Percentiles rank a stretch among this genome's conserved stretches.
These are phyloP conservation scores for Crax fasciolata DNA, from an alignment of 2,797 vertebrate genomes.

Conservation along the genomic window DNA sequence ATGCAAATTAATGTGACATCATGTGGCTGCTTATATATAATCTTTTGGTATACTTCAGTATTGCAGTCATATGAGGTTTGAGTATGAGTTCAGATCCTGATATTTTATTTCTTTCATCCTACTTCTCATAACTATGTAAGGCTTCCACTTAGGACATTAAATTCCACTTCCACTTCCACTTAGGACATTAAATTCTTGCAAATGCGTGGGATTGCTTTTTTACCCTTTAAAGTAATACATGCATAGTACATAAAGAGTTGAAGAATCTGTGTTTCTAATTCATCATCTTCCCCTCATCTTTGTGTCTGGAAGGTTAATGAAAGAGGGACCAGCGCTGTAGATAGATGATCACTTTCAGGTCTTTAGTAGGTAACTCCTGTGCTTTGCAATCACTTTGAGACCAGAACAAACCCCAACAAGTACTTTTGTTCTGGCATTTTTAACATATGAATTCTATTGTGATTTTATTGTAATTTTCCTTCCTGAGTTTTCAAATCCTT, in stretches of 20 bases:
- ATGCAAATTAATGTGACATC: not conserved
- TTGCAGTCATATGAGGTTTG: rapidly evolving
- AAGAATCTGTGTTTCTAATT: not conserved
- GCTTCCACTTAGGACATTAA: not conserved
- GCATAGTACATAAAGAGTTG: not conserved
- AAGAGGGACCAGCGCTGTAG: not conserved
- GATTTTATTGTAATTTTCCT: not conserved
- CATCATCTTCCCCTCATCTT: not conserved
- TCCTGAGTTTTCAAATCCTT: not conserved
- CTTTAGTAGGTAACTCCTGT: not conserved
- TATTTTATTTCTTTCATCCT: not conserved
- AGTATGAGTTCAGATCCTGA: not conserved
- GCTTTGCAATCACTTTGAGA: not conserved
- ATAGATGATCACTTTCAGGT: not conserved
- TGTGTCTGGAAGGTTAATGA: not conserved
- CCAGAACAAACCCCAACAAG: not conserved
- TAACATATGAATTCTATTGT: not conserved
- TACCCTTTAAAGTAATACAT: not conserved
- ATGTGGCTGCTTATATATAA: not conserved
- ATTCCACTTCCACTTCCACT: not conserved
- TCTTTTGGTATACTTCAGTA: not conserved
- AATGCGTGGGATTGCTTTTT: not conserved
- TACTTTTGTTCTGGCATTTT: not conserved
- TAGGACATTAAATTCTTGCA: not conserved
- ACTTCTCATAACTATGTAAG: not conserved